Percentiles rank a stretch among this genome's conserved stretches.
phyloP scores from a whole-genome alignment of 2,888 invertebrate genomes.

The Euspilapteryx auroguttella region DNA sequence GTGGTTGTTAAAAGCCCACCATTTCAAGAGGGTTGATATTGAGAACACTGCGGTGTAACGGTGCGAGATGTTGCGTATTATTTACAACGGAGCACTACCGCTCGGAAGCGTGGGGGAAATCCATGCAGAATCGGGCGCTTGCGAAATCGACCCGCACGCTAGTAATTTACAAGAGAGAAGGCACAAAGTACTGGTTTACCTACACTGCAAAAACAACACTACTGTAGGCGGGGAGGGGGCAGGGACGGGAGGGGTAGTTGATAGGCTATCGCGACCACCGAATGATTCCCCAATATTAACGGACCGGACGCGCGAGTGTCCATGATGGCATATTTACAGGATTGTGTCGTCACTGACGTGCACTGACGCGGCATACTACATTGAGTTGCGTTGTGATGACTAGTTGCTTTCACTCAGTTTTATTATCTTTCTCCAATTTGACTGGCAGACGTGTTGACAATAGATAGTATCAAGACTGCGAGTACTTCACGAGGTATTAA shows the following conservation, averaged over 20 bases:
- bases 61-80: constrained; percentile 15
- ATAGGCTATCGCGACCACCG: constrained; percentile 49
- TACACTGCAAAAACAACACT: constrained; percentile 15
- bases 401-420: constrained; percentile 35
- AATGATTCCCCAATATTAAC: constrained; percentile 1
- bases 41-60: constrained; percentile 23
- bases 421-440: constrained; percentile 19
- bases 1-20: constrained; percentile 29
- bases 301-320: too few relatives aligned
- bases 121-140: constrained; percentile 41
- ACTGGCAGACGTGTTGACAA: constrained; percentile 8
- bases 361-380: too few relatives aligned
- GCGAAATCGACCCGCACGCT: neutral
- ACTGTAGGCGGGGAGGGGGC: constrained; percentile 11
- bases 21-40: constrained; percentile 61
- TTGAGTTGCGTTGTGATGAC: constrained; percentile 60
- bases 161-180: constrained; percentile 10
- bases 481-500: too few relatives aligned
- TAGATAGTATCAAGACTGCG: too few relatives aligned
- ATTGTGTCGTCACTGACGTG: constrained; percentile 19
- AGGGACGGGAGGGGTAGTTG: constrained; percentile 32
- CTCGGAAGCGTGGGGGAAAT: constrained; percentile 27
- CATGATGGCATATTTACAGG: constrained; percentile 12
- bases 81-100: constrained; percentile 16
- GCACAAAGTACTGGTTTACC: constrained; percentile 5